Evolutionary conservation across 1,140 invertebrate genomes (phyloP), one percentile per base, ranked within the genome.

Genomic region (Brachionus plicatilis): DNA sequence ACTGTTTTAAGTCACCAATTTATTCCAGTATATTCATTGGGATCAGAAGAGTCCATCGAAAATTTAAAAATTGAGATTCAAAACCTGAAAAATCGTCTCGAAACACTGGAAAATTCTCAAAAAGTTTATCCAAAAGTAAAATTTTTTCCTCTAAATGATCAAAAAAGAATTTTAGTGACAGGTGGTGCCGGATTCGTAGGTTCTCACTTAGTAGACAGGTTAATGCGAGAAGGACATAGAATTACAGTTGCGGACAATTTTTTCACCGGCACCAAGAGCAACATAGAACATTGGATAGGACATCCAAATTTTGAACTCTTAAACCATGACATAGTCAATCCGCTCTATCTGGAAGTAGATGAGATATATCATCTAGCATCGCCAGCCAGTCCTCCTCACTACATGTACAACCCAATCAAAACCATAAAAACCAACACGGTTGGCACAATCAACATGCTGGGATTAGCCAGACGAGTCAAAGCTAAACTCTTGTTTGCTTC

Each of bases 401-500:
- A 99, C 88, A 99, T 99, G 97, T 94, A 95, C 87, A 99, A 99
- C 92, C 97, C 97, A 45, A 97, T 99, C 0, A 99, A 99, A 91
- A 99, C 98, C 20, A 96, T 99, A 83, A 99, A 99, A 90, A 99
- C 97, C 1, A 99, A 99, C 89, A 98, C 96, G 17, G 92, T 99
- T 86, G 97, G 97, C 1, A 99, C 98, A n/a, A 98, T 99, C 85
- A 99, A 99, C 91, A 95, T 99, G 92, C 91, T 99, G 85, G 94
- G 94, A 80, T 89, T 99, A 84, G 96, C 96, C 0, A 95, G 97
- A 88, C 91, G 97, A 86, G 95, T 97, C 24, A 94, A 95, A 87
- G 97, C 97, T 27, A 93, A 93, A 88, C 93, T 99, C 72, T 91
- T 99, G 53, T 95, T 99, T 87, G 97, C 98, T 0, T 98, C 96